Conservation (phyloP, 2,888 invertebrate species). For the Cantharis flavilabris region DNA sequence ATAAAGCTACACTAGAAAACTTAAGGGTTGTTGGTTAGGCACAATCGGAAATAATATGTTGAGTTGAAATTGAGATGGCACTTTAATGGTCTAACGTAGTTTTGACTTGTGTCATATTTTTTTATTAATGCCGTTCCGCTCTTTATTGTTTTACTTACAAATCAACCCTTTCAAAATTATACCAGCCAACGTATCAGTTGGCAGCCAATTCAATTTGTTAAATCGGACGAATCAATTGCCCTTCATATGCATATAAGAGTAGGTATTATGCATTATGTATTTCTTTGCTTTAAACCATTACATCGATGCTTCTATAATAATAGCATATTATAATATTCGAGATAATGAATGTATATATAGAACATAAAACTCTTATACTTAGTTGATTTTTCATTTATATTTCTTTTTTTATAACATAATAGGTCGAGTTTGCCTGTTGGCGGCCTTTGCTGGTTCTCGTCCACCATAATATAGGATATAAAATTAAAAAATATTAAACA, state of each 20-base stretch:
- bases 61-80: slow-evolving; percentile 31
- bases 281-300: not conserved
- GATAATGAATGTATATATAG: not conserved
- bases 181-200: slow-evolving; percentile 14
- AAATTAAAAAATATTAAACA: not conserved
- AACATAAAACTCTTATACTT: not conserved
- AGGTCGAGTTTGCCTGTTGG: too few species aligned
- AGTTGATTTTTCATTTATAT: too few species aligned
- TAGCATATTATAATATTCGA: not conserved
- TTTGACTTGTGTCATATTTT: slow-evolving; percentile 13
- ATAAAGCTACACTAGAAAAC: slow-evolving; percentile 52
- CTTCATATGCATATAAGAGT: not conserved
- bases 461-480: too few species aligned
- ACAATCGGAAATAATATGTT: slow-evolving; percentile 31
- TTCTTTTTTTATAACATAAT: too few species aligned
- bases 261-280: not conserved
- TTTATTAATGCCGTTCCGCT: slow-evolving; percentile 3
- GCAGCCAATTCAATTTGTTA: slow-evolving; percentile 16
- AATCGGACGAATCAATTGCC: slow-evolving; percentile 19
- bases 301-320: not conserved
- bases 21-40: slow-evolving; percentile 26
- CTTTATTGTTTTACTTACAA: slow-evolving; percentile 11
- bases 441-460: too few species aligned
- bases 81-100: slow-evolving; percentile 20
- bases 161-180: slow-evolving; percentile 1